Evolutionary conservation across 2,888 invertebrate genomes (phyloP).

Genomic region (Brenthis ino): DNA sequence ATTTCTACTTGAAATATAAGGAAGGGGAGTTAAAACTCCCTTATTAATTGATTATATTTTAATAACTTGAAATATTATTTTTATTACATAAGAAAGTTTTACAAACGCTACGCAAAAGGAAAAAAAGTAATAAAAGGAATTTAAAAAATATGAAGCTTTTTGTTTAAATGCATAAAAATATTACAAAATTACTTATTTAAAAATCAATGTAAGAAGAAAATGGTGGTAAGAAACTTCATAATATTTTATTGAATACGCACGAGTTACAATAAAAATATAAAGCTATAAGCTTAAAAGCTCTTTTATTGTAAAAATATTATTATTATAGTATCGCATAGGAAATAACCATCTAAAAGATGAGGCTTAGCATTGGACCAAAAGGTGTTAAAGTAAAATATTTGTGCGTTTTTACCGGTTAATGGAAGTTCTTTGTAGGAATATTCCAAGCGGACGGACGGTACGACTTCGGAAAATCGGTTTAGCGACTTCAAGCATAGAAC

Average conservation of each 20-base stretch:
- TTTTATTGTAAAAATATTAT: slow-evolving; percentile 7
- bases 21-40: no score
- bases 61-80: no score
- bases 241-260: background rate
- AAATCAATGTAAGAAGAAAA: no score
- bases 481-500: slow-evolving; percentile 70
- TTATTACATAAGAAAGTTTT: no score
- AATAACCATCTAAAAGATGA: slow-evolving; percentile 32
- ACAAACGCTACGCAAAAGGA: no score
- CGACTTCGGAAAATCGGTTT: slow-evolving; percentile 65
- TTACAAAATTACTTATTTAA: no score
- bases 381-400: slow-evolving; percentile 56
- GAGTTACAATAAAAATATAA: background rate
- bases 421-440: slow-evolving; percentile 80
- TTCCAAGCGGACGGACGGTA: slow-evolving; percentile 58
- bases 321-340: slow-evolving; percentile 13
- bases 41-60: no score
- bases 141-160: no score
- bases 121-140: no score
- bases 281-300: background rate
- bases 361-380: slow-evolving; percentile 41
- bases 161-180: no score
- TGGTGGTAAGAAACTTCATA: background rate
- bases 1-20: no score
- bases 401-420: slow-evolving; percentile 74